Base-by-base conservation (phyloP, 92 coral and sea anemone genomes). In the Palythoa caribaeorum region DNA sequence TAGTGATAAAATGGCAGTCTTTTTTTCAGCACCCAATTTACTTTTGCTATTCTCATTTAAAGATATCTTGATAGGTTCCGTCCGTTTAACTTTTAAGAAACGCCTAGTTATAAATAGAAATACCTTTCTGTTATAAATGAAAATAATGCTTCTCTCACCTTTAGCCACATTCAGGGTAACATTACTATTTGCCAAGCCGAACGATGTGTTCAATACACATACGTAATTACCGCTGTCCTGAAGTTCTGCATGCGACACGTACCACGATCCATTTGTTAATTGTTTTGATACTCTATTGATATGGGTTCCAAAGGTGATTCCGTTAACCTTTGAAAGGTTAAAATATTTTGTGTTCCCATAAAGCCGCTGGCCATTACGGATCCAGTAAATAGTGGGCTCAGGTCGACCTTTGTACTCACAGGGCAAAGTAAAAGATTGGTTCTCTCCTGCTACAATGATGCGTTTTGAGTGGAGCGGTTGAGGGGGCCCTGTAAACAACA, bases 371-470 rank as follows among this genome's bases (percentile, higher is more conserved):
- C 73, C 73, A 38, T 80, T 80, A 6, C 55, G 85, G 35, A 80
- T 54, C 85, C 85, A 80, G 14, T 59, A 60, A 20, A 80, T 37
- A 38, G 39, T 66, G 55, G 85, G 85, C 85, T 80, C 85, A 60
- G 85, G 85, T 62, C 74, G 85, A 44, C 85, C 85, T 44, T 19
- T 73, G 73, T 80, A 62, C 5, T 80, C 85, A 28, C 85, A 80
- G 9, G 85, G 74, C 55, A 80, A 63, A 62, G 6, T 80, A 57
- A 63, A n/a, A 9, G 85, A 39, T 7, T 13, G 47, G 9, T 28
- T 15, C 62, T 80, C 57, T 80, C 20, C 39, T 40, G 28, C 52
- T 5, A 80, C 85, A 48, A 63, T 3, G 85, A 54, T 37, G 74
- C 85, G 85, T 17, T 63, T 40, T 12, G 38, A 13, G 69, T 80